phyloP scores from a whole-genome alignment of 2,888 invertebrate genomes.

The Oscheius onirici region DNA sequence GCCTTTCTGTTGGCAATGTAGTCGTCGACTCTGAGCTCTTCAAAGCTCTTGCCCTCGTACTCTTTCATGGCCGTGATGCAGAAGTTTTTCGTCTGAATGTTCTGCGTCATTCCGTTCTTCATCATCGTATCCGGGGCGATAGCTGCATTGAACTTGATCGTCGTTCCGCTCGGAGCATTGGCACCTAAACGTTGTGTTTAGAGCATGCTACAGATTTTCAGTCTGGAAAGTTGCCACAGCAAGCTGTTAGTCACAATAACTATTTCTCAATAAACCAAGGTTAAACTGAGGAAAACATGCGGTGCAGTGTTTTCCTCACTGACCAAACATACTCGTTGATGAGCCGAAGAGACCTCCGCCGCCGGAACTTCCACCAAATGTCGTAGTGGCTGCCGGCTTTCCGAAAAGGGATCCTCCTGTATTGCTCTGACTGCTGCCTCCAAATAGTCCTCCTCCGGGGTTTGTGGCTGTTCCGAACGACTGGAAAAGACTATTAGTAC shows the following conservation, averaged over 20 bases:
- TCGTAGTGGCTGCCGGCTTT: not conserved
- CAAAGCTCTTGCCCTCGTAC: conserved; percentile 91
- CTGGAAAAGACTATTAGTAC: not conserved
- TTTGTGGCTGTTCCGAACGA: not conserved
- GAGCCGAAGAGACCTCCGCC: conserved; percentile 1
- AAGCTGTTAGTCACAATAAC: not conserved
- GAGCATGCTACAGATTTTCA: too few relatives aligned
- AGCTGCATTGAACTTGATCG: conserved; percentile 83
- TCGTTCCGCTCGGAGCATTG: conserved; percentile 78
- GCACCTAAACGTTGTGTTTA: too few relatives aligned
- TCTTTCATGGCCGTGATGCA: conserved; percentile 99
- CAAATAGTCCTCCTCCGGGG: conserved; percentile 1
- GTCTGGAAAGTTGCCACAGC: too few relatives aligned
- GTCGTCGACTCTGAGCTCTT: conserved; percentile 92
- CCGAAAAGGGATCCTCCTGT: conserved; percentile 8
- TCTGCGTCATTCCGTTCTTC: conserved; percentile 83
- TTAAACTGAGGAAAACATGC: not conserved
- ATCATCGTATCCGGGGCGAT: conserved; percentile 89
- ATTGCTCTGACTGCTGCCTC: not conserved
- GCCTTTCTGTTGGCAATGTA: conserved; percentile 90
- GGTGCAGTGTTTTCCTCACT: conserved; percentile 3
- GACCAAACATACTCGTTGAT: conserved; percentile 5
- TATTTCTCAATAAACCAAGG: too few relatives aligned
- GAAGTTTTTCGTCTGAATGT: conserved; percentile 90
- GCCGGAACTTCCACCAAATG: not conserved